Base-by-base conservation (phyloP, 2,888 invertebrate genomes). In the Malachius bipustulatus region DNA sequence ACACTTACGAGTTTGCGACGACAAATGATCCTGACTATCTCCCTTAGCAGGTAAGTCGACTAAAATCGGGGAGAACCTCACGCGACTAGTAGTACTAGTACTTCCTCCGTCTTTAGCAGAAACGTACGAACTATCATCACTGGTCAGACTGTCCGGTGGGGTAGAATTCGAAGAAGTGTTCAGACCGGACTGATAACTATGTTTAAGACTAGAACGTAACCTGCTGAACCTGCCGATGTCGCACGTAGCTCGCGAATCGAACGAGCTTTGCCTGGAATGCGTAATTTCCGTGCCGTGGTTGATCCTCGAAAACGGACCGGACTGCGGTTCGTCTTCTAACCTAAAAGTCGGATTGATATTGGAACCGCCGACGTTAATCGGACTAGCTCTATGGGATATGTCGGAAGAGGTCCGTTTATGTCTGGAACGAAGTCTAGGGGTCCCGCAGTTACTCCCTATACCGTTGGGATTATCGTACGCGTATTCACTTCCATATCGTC, bases 101-200 rank as follows among this genome's bases (percentile, higher is more conserved):
- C 44, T 46, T n/a, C n/a, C n/a, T 40, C 68, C 75, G 51, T 84
- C 85, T 51, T 83, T 73, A 11, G 89, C 89, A 4, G 89, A 89
- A 47, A 85, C 77, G 59, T 88, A 90, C 28, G 85, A 85, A 52
- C 84, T 83, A 54, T 88, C 89, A 14, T 90, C 90, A 51, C 85
- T 84, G 1, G 84, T 80, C 39, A 85, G 55, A 45, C 84, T 84
- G 50, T 87, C 88, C 0, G 87, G 85, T 0, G 88, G 87, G 4
- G 88, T 85, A 2, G 82, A 82, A 58, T 83, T 82, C 1, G 84
- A 82, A 11, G 85, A 83, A 1, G 84, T 83, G 10, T 64, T 66
- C 2, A 75, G 77, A 0, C 76, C 75, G 0, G 77, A 75, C 35
- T 65, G 55, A 47, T 67, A 70, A 54, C 72, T 67, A 49, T 81